Evolutionary conservation across 2,888 invertebrate species (phyloP).

Genomic region (Diachrysia chrysitis): DNA sequence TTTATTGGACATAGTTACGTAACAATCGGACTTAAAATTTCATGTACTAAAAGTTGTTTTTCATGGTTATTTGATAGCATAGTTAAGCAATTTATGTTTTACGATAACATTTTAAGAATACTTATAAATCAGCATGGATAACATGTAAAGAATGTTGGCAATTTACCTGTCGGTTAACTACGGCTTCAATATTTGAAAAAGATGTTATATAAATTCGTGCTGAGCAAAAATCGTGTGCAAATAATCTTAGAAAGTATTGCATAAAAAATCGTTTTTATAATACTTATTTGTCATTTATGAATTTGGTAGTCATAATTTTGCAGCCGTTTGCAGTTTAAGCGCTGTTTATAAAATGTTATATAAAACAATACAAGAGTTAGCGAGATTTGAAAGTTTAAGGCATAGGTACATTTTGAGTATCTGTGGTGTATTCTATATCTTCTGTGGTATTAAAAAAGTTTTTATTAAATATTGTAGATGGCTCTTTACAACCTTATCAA

Average conservation of each 20-base stretch:
- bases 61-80: neutral
- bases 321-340: no score
- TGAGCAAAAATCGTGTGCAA: neutral
- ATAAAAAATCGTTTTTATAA: neutral
- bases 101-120: neutral
- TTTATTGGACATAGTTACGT: no score
- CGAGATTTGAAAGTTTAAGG: no score
- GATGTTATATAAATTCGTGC: neutral
- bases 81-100: neutral
- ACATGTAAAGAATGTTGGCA: neutral
- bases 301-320: neutral
- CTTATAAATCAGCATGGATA: neutral
- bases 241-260: neutral
- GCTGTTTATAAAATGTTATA: no score
- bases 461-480: neutral
- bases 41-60: neutral
- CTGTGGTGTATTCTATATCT: no score
- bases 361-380: no score
- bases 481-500: neutral
- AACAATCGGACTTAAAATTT: no score
- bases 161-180: neutral
- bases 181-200: neutral
- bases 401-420: no score
- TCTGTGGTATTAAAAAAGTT: no score
- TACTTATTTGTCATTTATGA: neutral